Evolutionary conservation across 2,113 vertebrate genomes (phyloP), one percentile per base, ranked within the genome.

Genomic region (Tenebrosternarchus preto): DNA sequence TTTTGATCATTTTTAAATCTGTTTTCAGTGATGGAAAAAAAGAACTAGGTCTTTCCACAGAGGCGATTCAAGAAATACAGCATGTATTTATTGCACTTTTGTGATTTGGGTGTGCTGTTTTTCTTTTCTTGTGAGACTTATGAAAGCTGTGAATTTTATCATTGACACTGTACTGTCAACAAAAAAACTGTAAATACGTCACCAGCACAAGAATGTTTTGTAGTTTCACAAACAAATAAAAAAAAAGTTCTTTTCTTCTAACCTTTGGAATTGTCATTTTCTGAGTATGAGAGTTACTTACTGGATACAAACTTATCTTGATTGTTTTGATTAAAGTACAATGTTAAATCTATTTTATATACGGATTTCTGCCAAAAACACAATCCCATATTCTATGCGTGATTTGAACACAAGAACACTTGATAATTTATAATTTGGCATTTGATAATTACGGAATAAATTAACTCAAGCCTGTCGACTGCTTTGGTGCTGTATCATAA

Each of bases 111-210:
- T 91, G 86, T 91, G 85, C 81, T 88, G 80, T 87, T 80, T 82
- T 85, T 79, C 16, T 86, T 88, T 87, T 88, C 81, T 88, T 53
- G 46, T 80, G 79, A 90, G 85, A 91, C 83, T 93, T 88, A 87
- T 80, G 89, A 90, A 94, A 93, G 91, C 93, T 94, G 93, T 94
- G 93, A 94, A 94, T 93, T 92, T 89, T 88, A 90, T 92, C 90
- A 91, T 88, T 83, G 90, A 92, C 91, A 91, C 89, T 93, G 91
- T 91, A 89, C 84, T 90, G 90, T 92, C 87, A 78, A 90, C 87
- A 88, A 90, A 92, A n/a, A 89, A 92, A 88, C 84, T 94, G 93
- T 94, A 94, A 90, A 94, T 93, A 93, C 90, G 88, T 92, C 91
- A 93, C 91, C 91, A 93, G 92, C 92, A 92, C 89, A 91, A 87